Evolutionary conservation across 2,113 vertebrate species (phyloP).

Genomic region (Amphiprion percula): DNA sequence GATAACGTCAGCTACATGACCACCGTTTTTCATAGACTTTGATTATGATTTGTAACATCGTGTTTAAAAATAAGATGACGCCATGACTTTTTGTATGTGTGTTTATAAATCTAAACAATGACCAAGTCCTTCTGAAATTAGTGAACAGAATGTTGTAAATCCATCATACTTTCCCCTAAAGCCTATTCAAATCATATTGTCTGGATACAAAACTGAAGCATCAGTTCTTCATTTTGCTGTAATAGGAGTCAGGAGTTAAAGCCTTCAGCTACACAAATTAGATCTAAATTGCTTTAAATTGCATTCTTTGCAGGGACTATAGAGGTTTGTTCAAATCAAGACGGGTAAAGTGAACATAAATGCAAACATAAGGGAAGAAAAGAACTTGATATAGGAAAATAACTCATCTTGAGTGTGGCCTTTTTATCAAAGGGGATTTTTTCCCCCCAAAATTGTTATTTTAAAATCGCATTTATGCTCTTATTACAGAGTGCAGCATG

Average conservation of each 20-base stretch:
- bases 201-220: slow-evolving; percentile 20
- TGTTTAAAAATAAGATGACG: slow-evolving; percentile 16
- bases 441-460: background rate
- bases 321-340: slow-evolving; percentile 18
- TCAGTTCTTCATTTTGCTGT: slow-evolving; percentile 24
- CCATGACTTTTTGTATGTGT: slow-evolving; percentile 4
- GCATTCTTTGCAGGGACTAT: background rate
- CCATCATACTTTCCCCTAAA: slow-evolving; percentile 15
- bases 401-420: background rate
- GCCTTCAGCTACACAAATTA: slow-evolving; percentile 7
- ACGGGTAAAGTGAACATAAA: slow-evolving; percentile 3
- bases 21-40: background rate
- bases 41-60: slow-evolving; percentile 25
- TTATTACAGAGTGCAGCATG: background rate
- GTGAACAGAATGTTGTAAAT: slow-evolving; percentile 21
- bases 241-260: slow-evolving; percentile 22
- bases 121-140: slow-evolving; percentile 17
- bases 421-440: background rate
- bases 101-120: slow-evolving; percentile 23
- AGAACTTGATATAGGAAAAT: background rate
- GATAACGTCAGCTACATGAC: background rate
- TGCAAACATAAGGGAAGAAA: background rate
- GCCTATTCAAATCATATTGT: slow-evolving; percentile 26
- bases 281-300: slow-evolving; percentile 35
- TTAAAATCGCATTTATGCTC: background rate